These are phyloP conservation scores for Prinia subflava DNA, from an alignment of 2,113 vertebrate genomes.

Conservation along the genomic window DNA sequence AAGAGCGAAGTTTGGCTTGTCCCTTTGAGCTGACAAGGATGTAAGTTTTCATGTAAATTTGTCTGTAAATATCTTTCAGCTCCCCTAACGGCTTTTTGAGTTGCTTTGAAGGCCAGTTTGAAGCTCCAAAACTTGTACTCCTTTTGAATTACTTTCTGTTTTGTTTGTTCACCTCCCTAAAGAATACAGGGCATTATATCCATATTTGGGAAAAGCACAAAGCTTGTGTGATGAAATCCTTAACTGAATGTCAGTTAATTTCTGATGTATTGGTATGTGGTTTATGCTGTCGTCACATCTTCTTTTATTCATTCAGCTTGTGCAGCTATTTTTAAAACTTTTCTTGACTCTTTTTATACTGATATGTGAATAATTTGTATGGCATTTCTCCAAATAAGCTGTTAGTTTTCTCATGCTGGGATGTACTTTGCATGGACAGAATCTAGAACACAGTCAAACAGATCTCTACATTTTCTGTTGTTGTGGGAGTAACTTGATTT, in stretches of 20 bases:
- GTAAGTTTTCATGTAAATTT: neutral
- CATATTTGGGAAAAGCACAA: neutral
- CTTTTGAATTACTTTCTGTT: neutral
- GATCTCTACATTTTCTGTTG: conserved; percentile 3
- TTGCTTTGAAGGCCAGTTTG: neutral
- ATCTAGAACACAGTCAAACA: neutral
- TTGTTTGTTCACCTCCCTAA: neutral
- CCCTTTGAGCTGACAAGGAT: neutral
- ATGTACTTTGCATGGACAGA: neutral
- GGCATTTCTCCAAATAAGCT: neutral
- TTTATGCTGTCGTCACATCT: neutral
- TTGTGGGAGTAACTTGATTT: conserved; percentile 36
- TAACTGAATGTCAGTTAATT: neutral
- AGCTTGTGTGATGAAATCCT: neutral
- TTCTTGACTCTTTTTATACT: neutral
- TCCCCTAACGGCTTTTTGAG: neutral
- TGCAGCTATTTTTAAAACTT: neutral
- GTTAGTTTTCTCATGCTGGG: neutral
- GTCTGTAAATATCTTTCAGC: neutral
- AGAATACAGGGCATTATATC: neutral
- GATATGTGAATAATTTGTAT: neutral
- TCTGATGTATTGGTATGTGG: neutral
- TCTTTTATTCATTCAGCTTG: neutral
- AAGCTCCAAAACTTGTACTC: neutral
- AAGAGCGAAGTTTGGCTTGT: neutral